These are phyloP conservation scores for Patiria pectinifera DNA, from an alignment of 53 echinoderm and acorn worm genomes.

Conservation along the genomic window DNA sequence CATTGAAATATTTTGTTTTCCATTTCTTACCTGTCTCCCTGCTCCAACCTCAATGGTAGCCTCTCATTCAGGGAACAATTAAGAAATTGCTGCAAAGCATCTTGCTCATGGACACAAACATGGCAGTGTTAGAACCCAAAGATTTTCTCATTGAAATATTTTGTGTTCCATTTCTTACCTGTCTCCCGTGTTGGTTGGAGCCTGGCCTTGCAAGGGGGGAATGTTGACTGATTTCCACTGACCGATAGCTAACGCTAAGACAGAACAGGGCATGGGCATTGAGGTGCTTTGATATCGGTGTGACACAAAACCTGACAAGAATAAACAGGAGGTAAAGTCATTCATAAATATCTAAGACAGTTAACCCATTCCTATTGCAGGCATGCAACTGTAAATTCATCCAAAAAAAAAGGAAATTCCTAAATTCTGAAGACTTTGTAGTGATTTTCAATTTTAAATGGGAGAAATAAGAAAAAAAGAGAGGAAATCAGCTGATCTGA, in stretches of 20 bases:
- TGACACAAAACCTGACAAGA: constrained; percentile 66
- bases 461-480: too few species aligned
- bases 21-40: constrained; percentile 33
- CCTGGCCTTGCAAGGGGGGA: constrained; percentile 36
- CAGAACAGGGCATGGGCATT: constrained; percentile 90
- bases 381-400: too few species aligned
- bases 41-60: too few species aligned
- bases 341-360: background rate
- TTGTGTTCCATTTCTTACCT: background rate
- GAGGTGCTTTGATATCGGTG: constrained; percentile 72
- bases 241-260: constrained; percentile 88
- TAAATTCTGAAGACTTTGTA: too few species aligned
- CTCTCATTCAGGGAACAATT: too few species aligned
- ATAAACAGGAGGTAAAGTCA: background rate
- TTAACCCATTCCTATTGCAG: too few species aligned
- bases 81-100: too few species aligned
- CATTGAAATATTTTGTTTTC: background rate
- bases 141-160: background rate
- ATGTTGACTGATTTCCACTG: constrained; percentile 75
- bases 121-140: too few species aligned
- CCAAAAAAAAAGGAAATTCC: too few species aligned
- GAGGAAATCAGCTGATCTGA: too few species aligned
- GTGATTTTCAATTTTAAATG: too few species aligned
- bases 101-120: too few species aligned
- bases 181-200: constrained; percentile 35